Conservation (phyloP, 64 coral and sea anemone genomes). For the Hydrozoanthus tunicans region DNA sequence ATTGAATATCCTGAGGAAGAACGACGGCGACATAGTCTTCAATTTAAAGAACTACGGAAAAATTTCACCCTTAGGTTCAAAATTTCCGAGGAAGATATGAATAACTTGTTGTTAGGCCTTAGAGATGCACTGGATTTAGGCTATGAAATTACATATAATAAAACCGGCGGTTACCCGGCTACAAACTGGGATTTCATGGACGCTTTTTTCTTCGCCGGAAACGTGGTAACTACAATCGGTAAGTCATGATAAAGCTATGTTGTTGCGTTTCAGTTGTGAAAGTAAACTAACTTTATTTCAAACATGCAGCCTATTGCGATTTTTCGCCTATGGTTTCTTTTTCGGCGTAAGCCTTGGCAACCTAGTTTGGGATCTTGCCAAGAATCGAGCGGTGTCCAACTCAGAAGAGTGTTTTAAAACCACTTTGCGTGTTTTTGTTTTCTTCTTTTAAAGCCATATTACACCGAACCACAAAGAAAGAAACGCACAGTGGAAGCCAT, state of each 20-base stretch:
- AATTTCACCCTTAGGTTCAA: constrained; percentile 77
- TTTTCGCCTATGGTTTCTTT: neutral
- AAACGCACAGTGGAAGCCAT: constrained; percentile 17
- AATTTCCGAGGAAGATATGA: constrained; percentile 76
- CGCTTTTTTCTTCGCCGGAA: constrained; percentile 93
- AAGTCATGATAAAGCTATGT: constrained; percentile 22
- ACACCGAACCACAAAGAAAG: constrained; percentile 4
- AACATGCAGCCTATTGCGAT: constrained; percentile 30
- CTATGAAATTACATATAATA: constrained; percentile 50
- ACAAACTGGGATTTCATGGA: constrained; percentile 88
- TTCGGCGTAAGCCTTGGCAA: constrained; percentile 11
- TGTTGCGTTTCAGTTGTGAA: neutral
- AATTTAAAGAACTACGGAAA: constrained; percentile 50
- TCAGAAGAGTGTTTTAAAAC: neutral
- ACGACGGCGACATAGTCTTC: neutral
- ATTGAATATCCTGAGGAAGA: constrained; percentile 68
- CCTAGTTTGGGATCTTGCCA: constrained; percentile 38
- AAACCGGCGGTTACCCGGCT: constrained; percentile 38
- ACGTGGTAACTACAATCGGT: constrained; percentile 96
- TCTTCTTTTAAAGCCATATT: constrained; percentile 18
- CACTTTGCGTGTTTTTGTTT: neutral
- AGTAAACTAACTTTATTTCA: constrained; percentile 6
- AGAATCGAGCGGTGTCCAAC: neutral
- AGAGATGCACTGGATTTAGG: constrained; percentile 75
- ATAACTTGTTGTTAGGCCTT: constrained; percentile 61